Base-by-base conservation (phyloP, 1,140 invertebrate genomes). In the Laupala kohalensis region DNA sequence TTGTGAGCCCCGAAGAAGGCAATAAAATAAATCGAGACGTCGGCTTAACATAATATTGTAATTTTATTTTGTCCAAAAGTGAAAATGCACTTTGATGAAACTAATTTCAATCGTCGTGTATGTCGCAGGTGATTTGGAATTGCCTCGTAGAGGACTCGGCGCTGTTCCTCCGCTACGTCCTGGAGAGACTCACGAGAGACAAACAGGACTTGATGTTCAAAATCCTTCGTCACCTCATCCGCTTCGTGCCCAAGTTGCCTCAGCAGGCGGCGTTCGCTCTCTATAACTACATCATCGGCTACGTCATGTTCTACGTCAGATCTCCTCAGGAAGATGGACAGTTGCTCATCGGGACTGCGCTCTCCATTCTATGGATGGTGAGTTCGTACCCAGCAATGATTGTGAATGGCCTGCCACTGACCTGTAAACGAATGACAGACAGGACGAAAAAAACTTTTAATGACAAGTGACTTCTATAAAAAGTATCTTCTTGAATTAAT, bases 281-380 rank as follows among this genome's bases (percentile, higher is more conserved):
- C 0, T 98, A 99, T 80, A 99, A 99, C 85, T 99, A 99, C 76
- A 92, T 99, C 73, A 98, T 99, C 77, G 98, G 98, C 23, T 99
- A 98, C 78, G 92, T 99, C 1, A 99, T 99, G 97, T 99, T 98
- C 82, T 98, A 99, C 78, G 96, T 98, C 0, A 82, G 98, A 69
- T 91, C 94, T 12, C 94, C 96, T 0, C 93, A 96, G 77, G 96
- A 98, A 78, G 91, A 93, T 30, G 93, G 94, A 3, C 94, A 97
- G 77, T 92, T 94, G 78, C 86, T 94, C 24, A 96, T 99, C 72
- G 94, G 93, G 29, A 92, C 94, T 13, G 96, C 97, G 0, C 82
- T 99, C 2, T 96, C 95, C 0, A 88, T 99, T 70, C 81, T 99
- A 0, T 99, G 97, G 96, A 95, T 97, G 91, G 95, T 96, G 81